Evolutionary conservation across 1,140 invertebrate species (phyloP).

Genomic region (Drosophila simulans): DNA sequence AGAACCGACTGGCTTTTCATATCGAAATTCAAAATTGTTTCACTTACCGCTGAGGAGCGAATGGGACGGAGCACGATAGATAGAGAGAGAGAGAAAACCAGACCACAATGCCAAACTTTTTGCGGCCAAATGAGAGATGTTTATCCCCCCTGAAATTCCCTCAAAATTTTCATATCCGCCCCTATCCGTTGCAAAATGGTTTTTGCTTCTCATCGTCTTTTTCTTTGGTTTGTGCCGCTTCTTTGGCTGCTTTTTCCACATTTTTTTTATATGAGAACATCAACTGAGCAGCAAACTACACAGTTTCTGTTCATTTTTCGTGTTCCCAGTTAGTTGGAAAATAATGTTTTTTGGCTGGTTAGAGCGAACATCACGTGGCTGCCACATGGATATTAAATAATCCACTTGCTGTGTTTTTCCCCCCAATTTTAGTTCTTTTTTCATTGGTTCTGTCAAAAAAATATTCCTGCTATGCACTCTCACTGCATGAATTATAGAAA

Average conservation of each 20-base stretch:
- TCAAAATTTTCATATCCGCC: neutral
- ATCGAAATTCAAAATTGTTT: slow-evolving; percentile 51
- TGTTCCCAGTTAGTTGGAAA: slow-evolving; percentile 20
- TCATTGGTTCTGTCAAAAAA: slow-evolving; percentile 6
- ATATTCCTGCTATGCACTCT: slow-evolving; percentile 17
- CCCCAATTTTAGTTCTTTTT: neutral
- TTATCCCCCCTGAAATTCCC: neutral
- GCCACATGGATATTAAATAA: slow-evolving; percentile 29
- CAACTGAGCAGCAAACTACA: slow-evolving; percentile 46
- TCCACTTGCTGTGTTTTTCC: slow-evolving; percentile 7
- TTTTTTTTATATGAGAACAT: slow-evolving; percentile 24
- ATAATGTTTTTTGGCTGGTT: slow-evolving; percentile 13
- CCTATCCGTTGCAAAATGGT: slow-evolving; percentile 41
- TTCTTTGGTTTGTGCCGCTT: neutral
- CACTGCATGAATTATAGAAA: slow-evolving; percentile 28
- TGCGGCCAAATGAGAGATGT: slow-evolving; percentile 41
- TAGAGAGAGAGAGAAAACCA: neutral
- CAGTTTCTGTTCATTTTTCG: slow-evolving; percentile 21
- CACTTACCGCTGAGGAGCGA: neutral
- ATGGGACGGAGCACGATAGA: neutral
- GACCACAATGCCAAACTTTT: slow-evolving; percentile 47
- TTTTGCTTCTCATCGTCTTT: slow-evolving; percentile 31
- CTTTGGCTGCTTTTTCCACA: neutral
- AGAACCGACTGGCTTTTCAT: slow-evolving; percentile 29
- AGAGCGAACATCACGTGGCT: slow-evolving; percentile 3